Conservation (phyloP, 2,113 vertebrate species). For the Cyprinodon variegatus region DNA sequence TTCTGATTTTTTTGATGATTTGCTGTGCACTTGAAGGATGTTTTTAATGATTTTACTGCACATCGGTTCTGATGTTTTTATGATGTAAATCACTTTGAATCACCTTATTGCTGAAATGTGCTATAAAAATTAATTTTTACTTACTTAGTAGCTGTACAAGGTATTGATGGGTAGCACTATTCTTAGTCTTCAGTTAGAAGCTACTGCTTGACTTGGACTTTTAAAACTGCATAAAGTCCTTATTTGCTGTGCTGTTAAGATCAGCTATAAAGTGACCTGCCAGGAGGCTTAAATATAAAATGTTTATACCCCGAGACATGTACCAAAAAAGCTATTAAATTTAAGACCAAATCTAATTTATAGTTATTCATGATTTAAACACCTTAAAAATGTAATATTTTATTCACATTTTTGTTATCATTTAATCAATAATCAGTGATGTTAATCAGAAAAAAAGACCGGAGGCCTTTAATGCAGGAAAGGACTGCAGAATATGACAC, state of each 20-base stretch:
- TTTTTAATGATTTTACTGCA: too few relatives aligned
- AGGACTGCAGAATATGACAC: background rate
- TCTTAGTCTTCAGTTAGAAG: slow-evolving; percentile 11
- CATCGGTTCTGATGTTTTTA: too few relatives aligned
- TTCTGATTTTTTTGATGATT: too few relatives aligned
- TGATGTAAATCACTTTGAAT: too few relatives aligned
- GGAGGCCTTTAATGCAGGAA: background rate
- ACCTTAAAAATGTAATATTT: background rate
- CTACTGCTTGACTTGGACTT: background rate
- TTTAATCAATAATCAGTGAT: background rate
- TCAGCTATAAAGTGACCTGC: slow-evolving; percentile 9
- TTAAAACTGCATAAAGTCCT: slow-evolving; percentile 2
- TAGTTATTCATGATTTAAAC: background rate
- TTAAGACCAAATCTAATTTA: background rate
- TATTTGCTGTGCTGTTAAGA: slow-evolving; percentile 5
- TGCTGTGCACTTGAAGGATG: too few relatives aligned
- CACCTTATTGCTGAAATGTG: too few relatives aligned
- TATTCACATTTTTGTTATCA: background rate
- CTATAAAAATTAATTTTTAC: too few relatives aligned
- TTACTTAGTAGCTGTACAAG: background rate
- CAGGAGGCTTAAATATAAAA: slow-evolving; percentile 15
- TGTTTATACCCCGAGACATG: background rate
- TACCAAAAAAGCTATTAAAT: background rate
- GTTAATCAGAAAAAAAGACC: background rate
- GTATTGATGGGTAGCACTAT: background rate